A percentile compares a stretch with the other conserved stretches of the same genome.
phyloP scores from a whole-genome alignment of 2,797 vertebrate genomes.

The Coreius guichenoti region DNA sequence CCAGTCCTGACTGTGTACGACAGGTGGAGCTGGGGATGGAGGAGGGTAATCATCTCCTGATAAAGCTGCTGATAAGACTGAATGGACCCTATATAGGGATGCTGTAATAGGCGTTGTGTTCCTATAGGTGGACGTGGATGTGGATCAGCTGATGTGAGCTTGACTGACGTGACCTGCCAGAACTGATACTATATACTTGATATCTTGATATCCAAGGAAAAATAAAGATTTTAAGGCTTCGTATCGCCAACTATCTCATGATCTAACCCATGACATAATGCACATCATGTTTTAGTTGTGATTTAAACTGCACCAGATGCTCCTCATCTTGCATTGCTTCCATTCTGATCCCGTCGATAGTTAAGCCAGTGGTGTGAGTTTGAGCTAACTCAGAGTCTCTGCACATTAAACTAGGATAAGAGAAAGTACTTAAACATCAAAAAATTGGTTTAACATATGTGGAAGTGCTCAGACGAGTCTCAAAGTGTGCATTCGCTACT shows the following conservation, averaged over 20 bases:
- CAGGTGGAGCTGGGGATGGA: slow-evolving; percentile 1
- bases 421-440: background rate
- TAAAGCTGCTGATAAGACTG: background rate
- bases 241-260: background rate
- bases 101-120: too few species aligned
- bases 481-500: background rate
- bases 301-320: background rate
- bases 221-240: background rate
- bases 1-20: background rate
- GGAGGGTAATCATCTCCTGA: background rate
- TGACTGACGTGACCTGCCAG: background rate
- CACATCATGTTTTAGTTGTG: background rate
- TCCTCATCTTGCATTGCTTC: background rate
- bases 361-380: background rate
- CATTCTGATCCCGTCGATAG: background rate
- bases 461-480: background rate
- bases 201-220: background rate
- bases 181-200: background rate
- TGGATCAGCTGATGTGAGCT: too few species aligned
- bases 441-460: background rate
- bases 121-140: too few species aligned
- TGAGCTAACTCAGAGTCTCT: background rate
- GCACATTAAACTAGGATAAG: background rate
- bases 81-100: background rate
- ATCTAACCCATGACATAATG: background rate